Evolutionary conservation across 1,140 invertebrate species (phyloP), one percentile per base, ranked within the genome.

Genomic region (Maconellicoccus hirsutus): DNA sequence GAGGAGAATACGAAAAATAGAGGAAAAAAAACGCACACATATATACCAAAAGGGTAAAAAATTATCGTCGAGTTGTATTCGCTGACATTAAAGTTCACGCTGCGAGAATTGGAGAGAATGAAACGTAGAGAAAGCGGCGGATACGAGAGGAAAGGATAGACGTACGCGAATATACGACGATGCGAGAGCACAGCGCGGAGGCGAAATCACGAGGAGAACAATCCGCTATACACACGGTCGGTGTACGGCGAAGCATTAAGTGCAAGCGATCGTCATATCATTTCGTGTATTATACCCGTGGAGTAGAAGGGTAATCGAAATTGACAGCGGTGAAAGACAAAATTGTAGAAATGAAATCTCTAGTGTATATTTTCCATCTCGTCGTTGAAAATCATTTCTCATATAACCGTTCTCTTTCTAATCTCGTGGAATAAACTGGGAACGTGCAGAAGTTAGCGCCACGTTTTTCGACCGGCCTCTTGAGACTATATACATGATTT

Each of bases 361-460:
- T 66, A 66, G 61, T 66, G 61, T 66, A 66, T 66, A 66, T 66
- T 66, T 66, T 66, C 61, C 61, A 66, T 66, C 61, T 66, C 61
- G 61, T 66, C 61, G 61, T 66, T 66, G 61, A 66, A 66, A 66
- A 66, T 66, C 61, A 66, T 66, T 66, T 66, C 61, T 66, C 61
- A 66, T 66, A 66, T 66, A 66, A 66, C 61, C 61, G 61, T 66
- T 66, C 25, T 22, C 61, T 66, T 23, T 66, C 61, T 66, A 66
- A 66, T 66, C 61, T 66, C 3, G 61, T 26, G 61, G 61, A 66
- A 66, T 66, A 66, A 66, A 66, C 21, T 19, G 61, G 61, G 61
- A 26, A 26, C 22, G 61, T 23, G 61, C 61, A 66, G 22, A 66
- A 25, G 61, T 66, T 66, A 66, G 61, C 61, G 61, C 61, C 61